Conservation (phyloP, 1,140 invertebrate species). For the Pinna nobilis region DNA sequence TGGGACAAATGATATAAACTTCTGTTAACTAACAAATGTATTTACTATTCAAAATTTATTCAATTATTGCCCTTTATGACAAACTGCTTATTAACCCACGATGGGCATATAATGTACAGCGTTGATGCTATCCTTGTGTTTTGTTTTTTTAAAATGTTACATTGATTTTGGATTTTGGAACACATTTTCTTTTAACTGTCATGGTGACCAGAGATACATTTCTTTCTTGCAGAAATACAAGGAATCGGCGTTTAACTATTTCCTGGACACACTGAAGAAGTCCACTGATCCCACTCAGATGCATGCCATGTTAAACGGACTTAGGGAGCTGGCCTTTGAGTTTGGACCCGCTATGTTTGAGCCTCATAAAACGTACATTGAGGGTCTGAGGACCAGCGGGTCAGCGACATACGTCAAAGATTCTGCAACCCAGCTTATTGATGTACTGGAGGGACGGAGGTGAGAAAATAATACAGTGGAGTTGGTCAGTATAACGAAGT, state of each 20-base stretch:
- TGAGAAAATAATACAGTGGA: slow-evolving; percentile 4
- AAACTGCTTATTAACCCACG: no score
- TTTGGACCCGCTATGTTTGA: slow-evolving; percentile 28
- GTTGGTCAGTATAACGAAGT: no score
- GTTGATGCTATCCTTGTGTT: neutral
- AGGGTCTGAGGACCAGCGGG: neutral
- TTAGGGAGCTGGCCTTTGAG: slow-evolving; percentile 6
- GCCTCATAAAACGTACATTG: slow-evolving; percentile 9
- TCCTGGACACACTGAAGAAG: slow-evolving; percentile 5
- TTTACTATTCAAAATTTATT: no score
- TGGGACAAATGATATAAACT: no score
- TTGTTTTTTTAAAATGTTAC: neutral
- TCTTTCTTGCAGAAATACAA: slow-evolving; percentile 18
- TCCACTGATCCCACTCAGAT: slow-evolving; percentile 5
- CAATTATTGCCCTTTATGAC: no score
- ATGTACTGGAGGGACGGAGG: slow-evolving; percentile 57
- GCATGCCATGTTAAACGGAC: neutral
- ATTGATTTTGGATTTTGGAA: no score
- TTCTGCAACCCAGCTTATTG: slow-evolving; percentile 28
- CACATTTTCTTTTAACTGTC: no score
- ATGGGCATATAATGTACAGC: no score
- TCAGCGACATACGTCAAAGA: slow-evolving; percentile 22
- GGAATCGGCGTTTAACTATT: slow-evolving; percentile 20
- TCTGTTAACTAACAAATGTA: no score
- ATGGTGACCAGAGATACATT: no score